Conservation (phyloP, 2,888 invertebrate species). For the Dyspetes luteomarginatus region DNA sequence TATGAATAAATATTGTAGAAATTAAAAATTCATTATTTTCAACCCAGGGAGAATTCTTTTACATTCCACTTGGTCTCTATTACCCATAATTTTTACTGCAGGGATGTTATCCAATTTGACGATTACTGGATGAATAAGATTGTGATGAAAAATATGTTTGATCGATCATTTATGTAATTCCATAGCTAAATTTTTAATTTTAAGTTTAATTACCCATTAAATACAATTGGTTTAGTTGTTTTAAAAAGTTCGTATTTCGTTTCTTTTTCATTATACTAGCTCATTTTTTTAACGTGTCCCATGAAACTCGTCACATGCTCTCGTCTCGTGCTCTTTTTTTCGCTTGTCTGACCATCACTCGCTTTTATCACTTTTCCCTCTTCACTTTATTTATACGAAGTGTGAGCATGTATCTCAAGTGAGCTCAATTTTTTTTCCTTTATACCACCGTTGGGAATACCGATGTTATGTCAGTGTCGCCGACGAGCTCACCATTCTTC, state of each 20-base stretch:
- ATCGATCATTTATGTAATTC: no score
- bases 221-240: neutral
- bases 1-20: no score
- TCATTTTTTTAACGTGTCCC: neutral
- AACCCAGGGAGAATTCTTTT: no score
- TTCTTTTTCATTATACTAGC: neutral
- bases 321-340: neutral
- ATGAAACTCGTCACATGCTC: neutral
- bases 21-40: no score
- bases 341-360: conserved; percentile 2
- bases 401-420: neutral
- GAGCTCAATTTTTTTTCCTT: neutral
- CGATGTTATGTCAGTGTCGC: neutral
- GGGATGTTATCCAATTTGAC: no score
- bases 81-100: no score
- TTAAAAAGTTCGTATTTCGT: neutral
- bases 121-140: no score
- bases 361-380: neutral
- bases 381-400: conserved; percentile 2
- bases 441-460: neutral
- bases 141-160: no score
- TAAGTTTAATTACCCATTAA: no score
- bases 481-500: neutral
- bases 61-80: no score
- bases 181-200: no score